Percentiles rank a stretch among this genome's conserved stretches.
Conservation (phyloP, 2,113 vertebrate genomes). For the Progne subis region DNA sequence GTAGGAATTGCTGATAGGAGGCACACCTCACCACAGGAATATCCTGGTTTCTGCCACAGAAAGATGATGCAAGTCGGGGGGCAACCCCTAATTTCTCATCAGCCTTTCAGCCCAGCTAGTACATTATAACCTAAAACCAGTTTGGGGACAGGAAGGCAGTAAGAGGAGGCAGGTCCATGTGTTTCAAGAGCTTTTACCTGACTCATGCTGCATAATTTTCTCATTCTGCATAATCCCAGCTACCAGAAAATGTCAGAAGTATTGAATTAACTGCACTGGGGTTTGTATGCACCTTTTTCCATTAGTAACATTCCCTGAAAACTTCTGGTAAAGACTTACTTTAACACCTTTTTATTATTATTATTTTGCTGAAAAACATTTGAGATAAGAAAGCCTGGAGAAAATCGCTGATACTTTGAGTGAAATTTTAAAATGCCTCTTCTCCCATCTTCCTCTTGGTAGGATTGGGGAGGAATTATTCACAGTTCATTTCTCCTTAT, state of each 20-base stretch:
- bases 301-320: not conserved
- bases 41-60: not conserved
- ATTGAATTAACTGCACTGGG: not conserved
- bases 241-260: not conserved
- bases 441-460: not conserved
- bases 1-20: not conserved
- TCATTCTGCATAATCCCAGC: not conserved
- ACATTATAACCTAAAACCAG: not conserved
- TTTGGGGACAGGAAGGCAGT: not conserved
- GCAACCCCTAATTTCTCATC: not conserved
- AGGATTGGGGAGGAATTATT: not conserved
- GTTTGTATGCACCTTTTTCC: not conserved
- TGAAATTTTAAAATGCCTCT: not conserved
- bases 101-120: not conserved
- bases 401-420: not conserved
- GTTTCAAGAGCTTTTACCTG: not conserved
- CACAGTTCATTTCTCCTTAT: not conserved
- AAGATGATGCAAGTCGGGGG: not conserved
- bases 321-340: not conserved
- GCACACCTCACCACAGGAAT: not conserved
- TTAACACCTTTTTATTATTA: not conserved
- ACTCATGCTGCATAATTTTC: not conserved
- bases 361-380: not conserved
- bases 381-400: not conserved
- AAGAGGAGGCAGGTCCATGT: not conserved